These are phyloP conservation scores for Trichomalopsis sarcophagae DNA, from an alignment of 1,140 invertebrate genomes.

Conservation along the genomic window DNA sequence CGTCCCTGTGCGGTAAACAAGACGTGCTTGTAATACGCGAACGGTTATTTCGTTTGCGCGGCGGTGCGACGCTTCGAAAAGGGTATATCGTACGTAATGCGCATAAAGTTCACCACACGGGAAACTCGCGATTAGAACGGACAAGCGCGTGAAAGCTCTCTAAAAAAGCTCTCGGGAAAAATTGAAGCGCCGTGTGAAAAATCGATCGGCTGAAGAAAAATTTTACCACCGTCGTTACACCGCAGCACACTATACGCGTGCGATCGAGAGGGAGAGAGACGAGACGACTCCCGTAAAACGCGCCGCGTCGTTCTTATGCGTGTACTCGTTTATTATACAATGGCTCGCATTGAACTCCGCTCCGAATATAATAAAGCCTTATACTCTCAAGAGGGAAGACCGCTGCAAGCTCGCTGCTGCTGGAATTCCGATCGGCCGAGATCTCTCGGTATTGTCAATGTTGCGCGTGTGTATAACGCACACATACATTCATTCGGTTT, in stretches of 20 bases:
- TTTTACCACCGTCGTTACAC: background rate
- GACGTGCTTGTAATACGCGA: background rate
- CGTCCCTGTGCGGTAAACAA: background rate
- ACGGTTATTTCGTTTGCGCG: background rate
- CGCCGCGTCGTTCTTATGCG: too few species aligned
- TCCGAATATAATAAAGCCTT: conserved; percentile 26
- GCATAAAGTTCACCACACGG: too few species aligned
- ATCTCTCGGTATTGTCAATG: background rate
- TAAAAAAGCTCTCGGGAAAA: background rate
- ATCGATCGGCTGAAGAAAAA: background rate
- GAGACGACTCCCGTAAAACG: background rate
- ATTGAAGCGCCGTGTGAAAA: background rate
- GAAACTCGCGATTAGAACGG: too few species aligned
- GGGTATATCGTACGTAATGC: too few species aligned
- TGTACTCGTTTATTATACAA: background rate
- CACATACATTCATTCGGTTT: conserved; percentile 5
- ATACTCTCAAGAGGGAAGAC: background rate
- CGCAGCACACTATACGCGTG: background rate
- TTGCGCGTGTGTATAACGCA: background rate
- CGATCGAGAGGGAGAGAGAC: background rate
- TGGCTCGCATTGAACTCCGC: background rate
- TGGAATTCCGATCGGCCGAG: background rate
- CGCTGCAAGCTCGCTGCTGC: background rate
- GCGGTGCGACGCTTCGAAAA: too few species aligned
- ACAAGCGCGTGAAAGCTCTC: too few species aligned